These are phyloP conservation scores for Porites australiensis DNA, from an alignment of 64 coral and sea anemone genomes.

Conservation along the genomic window DNA sequence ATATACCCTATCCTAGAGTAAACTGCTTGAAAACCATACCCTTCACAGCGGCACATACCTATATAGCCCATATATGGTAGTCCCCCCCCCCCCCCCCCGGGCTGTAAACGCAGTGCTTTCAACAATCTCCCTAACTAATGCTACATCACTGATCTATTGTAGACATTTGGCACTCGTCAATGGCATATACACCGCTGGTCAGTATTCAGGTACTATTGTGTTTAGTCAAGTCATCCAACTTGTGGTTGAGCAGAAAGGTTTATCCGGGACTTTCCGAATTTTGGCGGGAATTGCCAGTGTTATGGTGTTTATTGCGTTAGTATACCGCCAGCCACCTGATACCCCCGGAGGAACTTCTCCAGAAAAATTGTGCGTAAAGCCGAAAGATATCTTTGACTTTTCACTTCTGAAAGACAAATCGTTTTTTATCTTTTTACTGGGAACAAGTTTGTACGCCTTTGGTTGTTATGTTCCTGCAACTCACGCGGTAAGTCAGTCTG, in stretches of 20 bases:
- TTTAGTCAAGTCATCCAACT: not conserved
- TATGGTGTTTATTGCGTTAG: not conserved
- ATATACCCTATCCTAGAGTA: no score
- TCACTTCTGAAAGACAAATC: constrained; percentile 10
- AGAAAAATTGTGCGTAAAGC: not conserved
- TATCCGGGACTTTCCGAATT: not conserved
- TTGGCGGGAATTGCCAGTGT: not conserved
- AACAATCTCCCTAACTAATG: not conserved
- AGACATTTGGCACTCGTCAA: constrained; percentile 1
- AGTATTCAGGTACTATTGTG: not conserved
- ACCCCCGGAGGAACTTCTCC: not conserved
- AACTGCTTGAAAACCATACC: no score
- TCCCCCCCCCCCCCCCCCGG: no score
- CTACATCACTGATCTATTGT: not conserved
- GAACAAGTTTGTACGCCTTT: not conserved
- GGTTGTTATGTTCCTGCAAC: not conserved
- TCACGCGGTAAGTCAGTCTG: not conserved
- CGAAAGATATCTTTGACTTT: not conserved
- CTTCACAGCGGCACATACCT: no score
- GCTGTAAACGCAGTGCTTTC: not conserved
- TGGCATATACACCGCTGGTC: not conserved
- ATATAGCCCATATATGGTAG: no score
- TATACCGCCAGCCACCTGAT: not conserved
- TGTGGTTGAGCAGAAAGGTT: not conserved
- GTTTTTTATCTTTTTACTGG: not conserved